A percentile compares a stretch with the other conserved stretches of the same genome.
These are phyloP conservation scores for Pogonocichla stellata DNA, from an alignment of 2,113 vertebrate species.

Conservation along the genomic window DNA sequence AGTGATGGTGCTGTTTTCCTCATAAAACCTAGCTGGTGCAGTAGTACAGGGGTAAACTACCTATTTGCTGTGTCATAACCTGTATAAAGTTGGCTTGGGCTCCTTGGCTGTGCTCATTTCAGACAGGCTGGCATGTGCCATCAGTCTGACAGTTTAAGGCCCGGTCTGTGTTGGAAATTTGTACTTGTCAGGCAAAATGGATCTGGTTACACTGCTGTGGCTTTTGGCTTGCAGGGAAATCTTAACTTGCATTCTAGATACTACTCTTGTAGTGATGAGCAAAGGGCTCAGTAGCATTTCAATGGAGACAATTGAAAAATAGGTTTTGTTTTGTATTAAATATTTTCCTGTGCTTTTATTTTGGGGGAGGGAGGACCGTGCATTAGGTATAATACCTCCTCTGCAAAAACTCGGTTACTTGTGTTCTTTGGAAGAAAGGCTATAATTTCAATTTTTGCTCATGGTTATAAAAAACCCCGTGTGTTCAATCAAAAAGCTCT, in stretches of 20 bases:
- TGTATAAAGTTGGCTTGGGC: neutral
- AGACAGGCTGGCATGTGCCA: rapidly evolving
- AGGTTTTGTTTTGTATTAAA: neutral
- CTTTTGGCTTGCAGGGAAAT: neutral
- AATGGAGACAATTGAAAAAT: neutral
- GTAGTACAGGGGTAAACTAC: neutral
- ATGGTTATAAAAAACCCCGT: neutral
- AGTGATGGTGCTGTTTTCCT: neutral
- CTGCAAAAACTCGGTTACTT: neutral
- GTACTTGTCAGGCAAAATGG: neutral
- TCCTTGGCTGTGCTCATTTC: neutral
- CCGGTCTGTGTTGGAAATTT: neutral
- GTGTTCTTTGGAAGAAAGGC: neutral
- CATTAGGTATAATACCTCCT: neutral
- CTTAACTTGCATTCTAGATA: neutral
- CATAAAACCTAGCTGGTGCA: neutral
- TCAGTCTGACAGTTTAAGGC: neutral
- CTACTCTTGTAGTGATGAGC: neutral
- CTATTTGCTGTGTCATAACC: neutral
- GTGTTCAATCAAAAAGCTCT: neutral
- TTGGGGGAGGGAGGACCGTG: neutral
- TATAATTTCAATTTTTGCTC: slow-evolving; percentile 29
- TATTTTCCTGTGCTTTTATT: neutral
- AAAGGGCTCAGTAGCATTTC: neutral
- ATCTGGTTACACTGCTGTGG: neutral